Evolutionary conservation across 1,140 invertebrate species (phyloP).

Genomic region (Lamellibrachia luymesi): DNA sequence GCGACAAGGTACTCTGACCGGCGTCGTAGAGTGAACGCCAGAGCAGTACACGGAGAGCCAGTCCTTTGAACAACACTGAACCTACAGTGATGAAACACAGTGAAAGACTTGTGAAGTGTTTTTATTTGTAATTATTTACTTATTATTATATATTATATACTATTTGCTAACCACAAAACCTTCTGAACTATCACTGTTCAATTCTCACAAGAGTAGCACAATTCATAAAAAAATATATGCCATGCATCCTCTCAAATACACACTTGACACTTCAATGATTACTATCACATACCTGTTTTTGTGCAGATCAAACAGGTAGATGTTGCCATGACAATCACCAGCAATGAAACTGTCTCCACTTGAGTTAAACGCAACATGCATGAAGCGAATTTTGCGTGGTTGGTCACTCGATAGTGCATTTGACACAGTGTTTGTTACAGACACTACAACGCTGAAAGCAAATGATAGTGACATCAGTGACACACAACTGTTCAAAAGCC

Average conservation of each 20-base stretch:
- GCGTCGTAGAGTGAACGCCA: slow-evolving; percentile 46
- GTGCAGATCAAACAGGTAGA: slow-evolving; percentile 51
- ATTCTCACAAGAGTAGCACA: too few relatives aligned
- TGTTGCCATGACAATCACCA: slow-evolving; percentile 53
- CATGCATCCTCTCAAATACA: neutral
- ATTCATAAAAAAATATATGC: neutral
- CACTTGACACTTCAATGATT: neutral
- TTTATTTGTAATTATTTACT: neutral
- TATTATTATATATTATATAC: neutral
- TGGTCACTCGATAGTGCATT: slow-evolving; percentile 24
- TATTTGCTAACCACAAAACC: neutral
- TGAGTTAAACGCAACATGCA: slow-evolving; percentile 48
- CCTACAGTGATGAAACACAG: slow-evolving; percentile 30
- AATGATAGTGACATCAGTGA: neutral
- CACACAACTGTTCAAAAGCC: neutral
- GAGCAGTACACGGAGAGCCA: slow-evolving; percentile 48
- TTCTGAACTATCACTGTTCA: neutral
- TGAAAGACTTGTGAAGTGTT: neutral
- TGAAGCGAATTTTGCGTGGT: slow-evolving; percentile 45
- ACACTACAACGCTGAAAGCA: slow-evolving; percentile 45
- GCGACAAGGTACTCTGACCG: slow-evolving; percentile 52
- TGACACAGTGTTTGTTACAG: slow-evolving; percentile 36
- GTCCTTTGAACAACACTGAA: slow-evolving; percentile 48
- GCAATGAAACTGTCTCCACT: slow-evolving; percentile 49
- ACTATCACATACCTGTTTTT: slow-evolving; percentile 46